Base-by-base conservation (phyloP, 2,113 vertebrate species). In the Dinomys branickii region DNA sequence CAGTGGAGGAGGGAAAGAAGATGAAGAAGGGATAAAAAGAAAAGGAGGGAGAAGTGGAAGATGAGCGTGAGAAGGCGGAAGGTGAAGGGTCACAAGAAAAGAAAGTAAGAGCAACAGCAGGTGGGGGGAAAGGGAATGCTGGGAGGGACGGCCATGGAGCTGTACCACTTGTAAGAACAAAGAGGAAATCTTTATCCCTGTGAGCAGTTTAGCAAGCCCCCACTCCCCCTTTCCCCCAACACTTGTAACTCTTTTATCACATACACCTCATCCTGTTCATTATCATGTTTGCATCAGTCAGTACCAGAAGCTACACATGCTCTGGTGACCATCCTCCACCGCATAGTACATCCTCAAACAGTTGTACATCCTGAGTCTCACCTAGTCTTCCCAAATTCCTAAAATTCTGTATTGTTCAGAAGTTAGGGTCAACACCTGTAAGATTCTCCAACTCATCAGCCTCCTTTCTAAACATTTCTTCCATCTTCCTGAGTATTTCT, bases 401-500 rank as follows among this genome's bases (percentile, higher is more conserved):
- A 35, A 85, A 77, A 30, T 28, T 73, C 67, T 93, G 4, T n/a
- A 81, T 35, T 16, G 26, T 81, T 78, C 52, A 20, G 73, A 91
- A 86, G 38, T 89, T 84, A 61, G 2, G 50, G 44, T 83, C 33
- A 95, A 22, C 28, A 88, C 65, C 58, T 91, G 30, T 90, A 80
- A 86, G 63, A 83, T 33, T 5, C 22, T 89, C 73, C 50, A 71
- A 26, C 41, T 97, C 28, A 35, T 93, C 52, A 78, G 65, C 4
- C 56, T 83, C 28, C 44, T 91, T 17, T 91, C 69, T 77, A 19
- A 83, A 92, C 33, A 71, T 38, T 67, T 71, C 71, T 61, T 58
- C 47, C 75, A 20, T 12, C 47, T 82, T 58, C 59, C 92, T 88
- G 75, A 50, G 35, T 77, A n/a, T 47, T 94, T 90, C 88, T 95